A percentile compares a stretch with the other conserved stretches of the same genome.
These are phyloP conservation scores for Parascotia fuliginaria DNA, from an alignment of 2,888 invertebrate genomes.

Conservation along the genomic window DNA sequence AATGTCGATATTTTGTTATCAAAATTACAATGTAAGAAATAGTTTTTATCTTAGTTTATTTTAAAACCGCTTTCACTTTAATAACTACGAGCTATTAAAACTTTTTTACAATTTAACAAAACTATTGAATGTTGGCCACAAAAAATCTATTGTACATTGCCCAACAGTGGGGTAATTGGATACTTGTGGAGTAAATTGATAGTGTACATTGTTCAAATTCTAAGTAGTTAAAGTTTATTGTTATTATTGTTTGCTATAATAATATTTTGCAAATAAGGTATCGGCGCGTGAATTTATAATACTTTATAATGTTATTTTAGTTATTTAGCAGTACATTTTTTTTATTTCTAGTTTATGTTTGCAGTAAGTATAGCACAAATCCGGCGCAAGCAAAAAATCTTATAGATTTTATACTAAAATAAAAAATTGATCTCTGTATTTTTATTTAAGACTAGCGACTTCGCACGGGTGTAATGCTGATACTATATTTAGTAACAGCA, in stretches of 20 bases:
- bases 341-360: slow-evolving; percentile 1
- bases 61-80: too few species aligned
- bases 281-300: slow-evolving; percentile 43
- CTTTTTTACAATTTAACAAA: neutral
- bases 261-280: slow-evolving; percentile 61
- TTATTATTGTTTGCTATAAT: slow-evolving; percentile 36
- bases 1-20: too few species aligned
- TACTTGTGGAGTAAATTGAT: slow-evolving; percentile 44
- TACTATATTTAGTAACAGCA: too few species aligned
- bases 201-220: slow-evolving; percentile 37
- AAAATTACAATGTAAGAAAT: too few species aligned
- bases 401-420: too few species aligned
- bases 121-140: slow-evolving; percentile 16
- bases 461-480: too few species aligned
- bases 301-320: neutral
- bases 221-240: slow-evolving; percentile 20
- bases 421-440: too few species aligned
- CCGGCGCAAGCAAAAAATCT: neutral
- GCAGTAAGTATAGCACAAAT: neutral
- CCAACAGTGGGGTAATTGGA: slow-evolving; percentile 27
- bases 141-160: slow-evolving; percentile 30
- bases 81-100: too few species aligned
- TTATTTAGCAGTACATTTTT: neutral
- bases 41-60: too few species aligned
- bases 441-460: too few species aligned